Evolutionary conservation across 2,888 invertebrate species (phyloP).

Genomic region (Callyntrura sp.): DNA sequence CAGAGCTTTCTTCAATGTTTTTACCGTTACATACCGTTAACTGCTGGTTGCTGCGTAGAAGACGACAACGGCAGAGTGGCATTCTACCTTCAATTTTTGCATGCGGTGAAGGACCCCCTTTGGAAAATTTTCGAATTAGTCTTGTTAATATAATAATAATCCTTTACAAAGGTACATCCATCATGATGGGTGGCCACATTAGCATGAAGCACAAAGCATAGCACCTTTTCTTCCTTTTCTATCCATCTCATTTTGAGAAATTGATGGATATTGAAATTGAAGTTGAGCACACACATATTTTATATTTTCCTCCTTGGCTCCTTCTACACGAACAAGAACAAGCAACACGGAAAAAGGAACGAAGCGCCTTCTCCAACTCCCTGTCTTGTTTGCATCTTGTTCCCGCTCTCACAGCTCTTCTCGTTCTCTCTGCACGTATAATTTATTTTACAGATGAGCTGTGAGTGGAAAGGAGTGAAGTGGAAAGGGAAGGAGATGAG

Average conservation of each 20-base stretch:
- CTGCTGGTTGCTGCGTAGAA: too few species aligned
- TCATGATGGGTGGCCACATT: background rate
- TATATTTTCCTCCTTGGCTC: background rate
- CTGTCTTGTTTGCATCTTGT: background rate
- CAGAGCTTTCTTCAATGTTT: too few species aligned
- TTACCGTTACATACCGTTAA: too few species aligned
- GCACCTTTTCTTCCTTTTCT: constrained; percentile 13
- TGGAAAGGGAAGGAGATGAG: constrained; percentile 23
- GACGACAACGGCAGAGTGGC: too few species aligned
- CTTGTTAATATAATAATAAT: constrained; percentile 21
- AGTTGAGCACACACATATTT: background rate
- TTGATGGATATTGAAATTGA: constrained; percentile 36
- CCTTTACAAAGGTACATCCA: background rate
- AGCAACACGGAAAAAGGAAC: too few species aligned
- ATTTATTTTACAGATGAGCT: constrained; percentile 32
- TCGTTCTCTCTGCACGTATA: background rate
- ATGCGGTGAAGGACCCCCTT: too few species aligned
- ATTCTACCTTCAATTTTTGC: too few species aligned
- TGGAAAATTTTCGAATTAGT: background rate
- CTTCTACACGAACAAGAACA: background rate
- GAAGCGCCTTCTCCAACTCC: background rate
- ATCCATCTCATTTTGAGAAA: background rate
- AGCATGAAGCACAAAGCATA: constrained; percentile 6
- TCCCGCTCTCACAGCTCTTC: background rate
- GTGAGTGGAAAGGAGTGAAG: background rate